Conservation (phyloP, 2,113 vertebrate genomes). For the Odobenus rosmarus region DNA sequence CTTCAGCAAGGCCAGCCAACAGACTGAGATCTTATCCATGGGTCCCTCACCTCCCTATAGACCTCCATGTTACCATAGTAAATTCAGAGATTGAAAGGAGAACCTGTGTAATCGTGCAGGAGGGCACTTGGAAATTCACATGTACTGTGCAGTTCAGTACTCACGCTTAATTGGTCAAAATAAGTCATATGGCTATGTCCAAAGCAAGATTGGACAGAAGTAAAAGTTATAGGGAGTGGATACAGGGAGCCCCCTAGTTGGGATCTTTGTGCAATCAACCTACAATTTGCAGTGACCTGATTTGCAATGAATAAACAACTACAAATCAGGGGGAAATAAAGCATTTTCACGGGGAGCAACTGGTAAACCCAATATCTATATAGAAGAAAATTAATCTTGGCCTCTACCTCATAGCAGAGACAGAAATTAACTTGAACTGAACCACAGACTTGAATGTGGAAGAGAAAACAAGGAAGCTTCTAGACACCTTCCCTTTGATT, state of each 20-base stretch:
- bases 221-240: background rate
- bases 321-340: background rate
- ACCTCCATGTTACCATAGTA: accelerated
- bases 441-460: background rate
- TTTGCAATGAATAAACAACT: background rate
- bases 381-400: background rate
- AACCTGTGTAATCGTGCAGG: accelerated
- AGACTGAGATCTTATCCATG: too few relatives aligned
- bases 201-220: background rate
- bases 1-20: background rate
- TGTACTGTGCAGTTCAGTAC: background rate
- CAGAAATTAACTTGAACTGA: background rate
- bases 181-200: background rate
- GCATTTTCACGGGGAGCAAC: too few relatives aligned
- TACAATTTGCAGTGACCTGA: background rate
- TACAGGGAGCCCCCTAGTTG: background rate
- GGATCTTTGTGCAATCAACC: background rate
- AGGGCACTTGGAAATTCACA: background rate
- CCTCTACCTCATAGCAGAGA: background rate
- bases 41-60: background rate
- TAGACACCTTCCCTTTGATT: background rate
- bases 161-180: background rate
- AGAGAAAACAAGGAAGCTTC: background rate
- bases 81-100: background rate
- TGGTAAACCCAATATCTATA: background rate